These are phyloP conservation scores for Octomys mimax DNA, from an alignment of 2,797 vertebrate genomes.

Conservation along the genomic window DNA sequence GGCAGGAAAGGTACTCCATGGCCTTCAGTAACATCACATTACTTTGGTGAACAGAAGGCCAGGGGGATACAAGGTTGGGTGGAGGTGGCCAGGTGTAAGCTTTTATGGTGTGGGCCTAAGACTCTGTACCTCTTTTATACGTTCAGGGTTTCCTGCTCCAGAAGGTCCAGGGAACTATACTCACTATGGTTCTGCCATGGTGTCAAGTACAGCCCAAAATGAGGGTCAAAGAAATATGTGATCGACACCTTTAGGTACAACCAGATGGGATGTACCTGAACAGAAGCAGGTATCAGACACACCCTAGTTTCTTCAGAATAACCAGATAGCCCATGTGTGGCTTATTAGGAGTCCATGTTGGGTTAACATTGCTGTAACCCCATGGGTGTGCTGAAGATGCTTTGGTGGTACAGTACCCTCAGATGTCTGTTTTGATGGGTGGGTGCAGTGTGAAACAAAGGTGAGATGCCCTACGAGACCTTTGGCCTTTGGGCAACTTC, in stretches of 20 bases:
- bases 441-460: background rate
- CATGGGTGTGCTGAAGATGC: background rate
- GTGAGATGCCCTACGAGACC: background rate
- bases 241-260: background rate
- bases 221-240: background rate
- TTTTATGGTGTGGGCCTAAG: background rate
- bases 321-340: no score
- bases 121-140: background rate
- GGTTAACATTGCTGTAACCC: background rate
- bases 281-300: background rate
- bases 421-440: background rate
- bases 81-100: background rate
- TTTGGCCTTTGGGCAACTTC: background rate
- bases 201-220: background rate
- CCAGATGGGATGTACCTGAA: background rate
- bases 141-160: background rate
- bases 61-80: rapidly evolving
- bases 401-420: background rate
- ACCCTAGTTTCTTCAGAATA: background rate
- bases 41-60: background rate
- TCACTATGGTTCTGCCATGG: background rate
- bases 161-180: background rate
- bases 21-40: background rate
- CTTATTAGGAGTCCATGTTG: background rate
- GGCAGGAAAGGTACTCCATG: background rate